Conservation (phyloP, 2,888 invertebrate species). For the Eilema depressum region DNA sequence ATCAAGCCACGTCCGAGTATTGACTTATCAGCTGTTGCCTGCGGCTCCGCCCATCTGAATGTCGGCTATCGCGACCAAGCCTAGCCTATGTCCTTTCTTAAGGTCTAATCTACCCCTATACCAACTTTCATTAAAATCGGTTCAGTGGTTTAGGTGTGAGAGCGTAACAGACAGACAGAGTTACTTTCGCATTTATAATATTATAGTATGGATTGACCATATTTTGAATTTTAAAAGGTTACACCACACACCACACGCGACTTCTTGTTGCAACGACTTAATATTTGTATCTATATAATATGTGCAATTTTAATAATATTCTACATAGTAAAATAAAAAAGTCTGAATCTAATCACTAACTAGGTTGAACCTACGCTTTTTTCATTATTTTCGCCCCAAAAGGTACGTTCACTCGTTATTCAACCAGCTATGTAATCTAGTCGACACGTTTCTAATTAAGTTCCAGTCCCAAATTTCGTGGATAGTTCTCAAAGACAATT, state of each 20-base stretch:
- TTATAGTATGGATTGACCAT: too few species aligned
- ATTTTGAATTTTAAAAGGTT: too few species aligned
- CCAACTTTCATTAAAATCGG: too few species aligned
- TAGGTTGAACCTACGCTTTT: neutral
- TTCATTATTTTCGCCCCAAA: neutral
- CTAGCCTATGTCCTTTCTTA: too few species aligned
- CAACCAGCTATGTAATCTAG: neutral
- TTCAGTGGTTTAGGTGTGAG: too few species aligned
- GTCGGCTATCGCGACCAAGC: too few species aligned
- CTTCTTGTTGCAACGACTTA: neutral
- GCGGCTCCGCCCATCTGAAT: too few species aligned
- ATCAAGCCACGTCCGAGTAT: neutral
- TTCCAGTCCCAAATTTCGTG: neutral
- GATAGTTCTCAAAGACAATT: slow-evolving; percentile 7
- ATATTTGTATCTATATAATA: too few species aligned
- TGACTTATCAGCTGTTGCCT: too few species aligned
- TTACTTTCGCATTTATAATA: too few species aligned
- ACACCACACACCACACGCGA: neutral
- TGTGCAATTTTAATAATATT: neutral
- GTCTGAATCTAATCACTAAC: neutral
- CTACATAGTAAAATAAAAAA: neutral
- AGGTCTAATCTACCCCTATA: too few species aligned
- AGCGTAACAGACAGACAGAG: too few species aligned
- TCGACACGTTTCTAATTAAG: slow-evolving; percentile 14
- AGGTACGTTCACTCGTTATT: neutral